These are phyloP conservation scores for Pitta sordida DNA, from an alignment of 2,113 vertebrate genomes.

Conservation along the genomic window DNA sequence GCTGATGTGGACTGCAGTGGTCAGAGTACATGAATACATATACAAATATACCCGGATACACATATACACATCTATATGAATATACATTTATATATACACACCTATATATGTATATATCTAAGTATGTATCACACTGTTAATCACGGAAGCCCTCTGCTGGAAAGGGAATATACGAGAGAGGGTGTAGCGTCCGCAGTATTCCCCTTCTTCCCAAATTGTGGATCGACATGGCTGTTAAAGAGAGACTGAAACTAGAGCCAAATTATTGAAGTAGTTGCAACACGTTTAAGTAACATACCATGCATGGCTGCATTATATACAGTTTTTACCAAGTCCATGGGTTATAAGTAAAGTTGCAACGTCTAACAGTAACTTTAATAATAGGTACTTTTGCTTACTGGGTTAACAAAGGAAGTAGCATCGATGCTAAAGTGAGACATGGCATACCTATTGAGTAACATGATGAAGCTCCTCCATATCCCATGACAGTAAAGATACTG, in stretches of 20 bases:
- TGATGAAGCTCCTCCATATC: neutral
- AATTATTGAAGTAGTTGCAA: neutral
- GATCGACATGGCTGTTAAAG: neutral
- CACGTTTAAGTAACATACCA: neutral
- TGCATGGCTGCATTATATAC: neutral
- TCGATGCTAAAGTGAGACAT: neutral
- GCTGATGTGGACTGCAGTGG: neutral
- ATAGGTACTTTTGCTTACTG: neutral
- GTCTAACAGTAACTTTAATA: neutral
- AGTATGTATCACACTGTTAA: neutral
- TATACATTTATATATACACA: neutral
- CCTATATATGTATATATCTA: rapidly evolving
- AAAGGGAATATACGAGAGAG: neutral
- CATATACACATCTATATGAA: rapidly evolving
- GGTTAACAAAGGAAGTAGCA: neutral
- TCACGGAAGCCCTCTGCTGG: neutral
- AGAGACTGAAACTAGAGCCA: neutral
- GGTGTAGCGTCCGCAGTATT: neutral
- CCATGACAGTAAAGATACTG: neutral
- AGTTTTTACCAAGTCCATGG: neutral
- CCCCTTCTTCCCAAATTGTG: neutral
- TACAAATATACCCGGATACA: neutral
- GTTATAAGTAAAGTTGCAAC: neutral
- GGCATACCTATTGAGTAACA: neutral
- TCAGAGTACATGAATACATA: neutral